Evolutionary conservation across 2,797 vertebrate genomes (phyloP), one percentile per base, ranked within the genome.

Genomic region (Apodemus agrarius): DNA sequence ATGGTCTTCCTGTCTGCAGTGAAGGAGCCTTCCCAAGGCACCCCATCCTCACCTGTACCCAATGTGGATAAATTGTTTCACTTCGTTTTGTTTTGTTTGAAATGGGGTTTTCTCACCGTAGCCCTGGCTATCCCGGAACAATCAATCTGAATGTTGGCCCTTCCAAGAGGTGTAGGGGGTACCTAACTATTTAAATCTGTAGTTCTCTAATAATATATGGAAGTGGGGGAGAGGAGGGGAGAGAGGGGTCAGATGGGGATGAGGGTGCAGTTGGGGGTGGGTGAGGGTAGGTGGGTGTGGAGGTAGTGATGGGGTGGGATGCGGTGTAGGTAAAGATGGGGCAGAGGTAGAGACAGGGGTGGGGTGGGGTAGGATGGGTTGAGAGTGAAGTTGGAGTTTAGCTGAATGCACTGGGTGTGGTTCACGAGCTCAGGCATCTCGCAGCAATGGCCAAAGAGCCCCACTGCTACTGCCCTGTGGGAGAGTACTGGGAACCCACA

Each of bases 391-490:
- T 9, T 1, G 5, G 11, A 2, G 6, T 26, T 13, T 3, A 11
- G 6, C 21, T 46, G 40, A 14, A 26, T 3, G 0, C 43, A 37
- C 67, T 21, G n/a, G 14, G 4, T 8, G 24, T 2, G 6, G 31
- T 26, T 7, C 43, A 10, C 54, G 1, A 3, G 29, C 31, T 72
- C 4, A 1, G 5, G 40, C 14, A 4, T 0, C 59, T 1, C 0
- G 46, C 46, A 21, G 1, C 10, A 29, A 29, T 0, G 75, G 72
- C 43, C 1, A 14, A 34, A 59, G 59, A n/a, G 13, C 4, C 21
- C 17, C 16, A n/a, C 5, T 17, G 1, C 59, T 21, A 0, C 40
- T 57, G 34, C 31, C 1, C 31, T 16, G 6, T 2, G 52, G 17
- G 12, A 21, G 65, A 65, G 43, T 13, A 4, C 6, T 21, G 13